These are phyloP conservation scores for Oophaga pumilio DNA, from an alignment of 2,113 vertebrate species.

Conservation along the genomic window DNA sequence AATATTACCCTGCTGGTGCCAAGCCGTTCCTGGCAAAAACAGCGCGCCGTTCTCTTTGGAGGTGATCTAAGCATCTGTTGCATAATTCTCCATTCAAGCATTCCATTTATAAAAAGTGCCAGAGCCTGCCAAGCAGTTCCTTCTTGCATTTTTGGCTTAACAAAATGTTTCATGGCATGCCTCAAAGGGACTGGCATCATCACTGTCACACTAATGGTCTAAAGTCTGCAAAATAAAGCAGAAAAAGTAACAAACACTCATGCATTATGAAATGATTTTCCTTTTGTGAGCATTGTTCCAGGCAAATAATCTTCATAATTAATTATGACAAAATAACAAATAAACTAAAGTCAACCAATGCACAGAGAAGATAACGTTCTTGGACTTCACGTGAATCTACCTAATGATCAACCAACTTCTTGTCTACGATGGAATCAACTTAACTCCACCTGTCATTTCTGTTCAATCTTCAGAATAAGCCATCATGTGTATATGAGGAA, in stretches of 20 bases:
- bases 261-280: background rate
- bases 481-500: too few relatives aligned
- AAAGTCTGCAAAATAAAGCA: conserved; percentile 15
- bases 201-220: conserved; percentile 14
- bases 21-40: conserved; percentile 31
- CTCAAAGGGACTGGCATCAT: conserved; percentile 26
- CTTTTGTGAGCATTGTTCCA: background rate
- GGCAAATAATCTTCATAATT: conserved; percentile 12
- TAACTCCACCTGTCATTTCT: too few relatives aligned
- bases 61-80: conserved; percentile 50
- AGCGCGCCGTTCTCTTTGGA: conserved; percentile 10
- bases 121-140: conserved; percentile 32
- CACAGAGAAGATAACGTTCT: too few relatives aligned
- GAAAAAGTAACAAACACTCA: conserved; percentile 10
- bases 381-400: too few relatives aligned
- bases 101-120: conserved; percentile 22
- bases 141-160: conserved; percentile 40
- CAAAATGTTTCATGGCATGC: conserved; percentile 33
- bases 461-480: too few relatives aligned
- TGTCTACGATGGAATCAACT: too few relatives aligned
- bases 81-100: conserved; percentile 45
- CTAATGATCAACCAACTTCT: too few relatives aligned
- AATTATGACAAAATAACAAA: background rate
- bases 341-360: background rate
- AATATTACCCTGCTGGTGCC: conserved; percentile 6